These are phyloP conservation scores for Neopelma chrysocephalum DNA, from an alignment of 2,797 vertebrate genomes.

Conservation along the genomic window DNA sequence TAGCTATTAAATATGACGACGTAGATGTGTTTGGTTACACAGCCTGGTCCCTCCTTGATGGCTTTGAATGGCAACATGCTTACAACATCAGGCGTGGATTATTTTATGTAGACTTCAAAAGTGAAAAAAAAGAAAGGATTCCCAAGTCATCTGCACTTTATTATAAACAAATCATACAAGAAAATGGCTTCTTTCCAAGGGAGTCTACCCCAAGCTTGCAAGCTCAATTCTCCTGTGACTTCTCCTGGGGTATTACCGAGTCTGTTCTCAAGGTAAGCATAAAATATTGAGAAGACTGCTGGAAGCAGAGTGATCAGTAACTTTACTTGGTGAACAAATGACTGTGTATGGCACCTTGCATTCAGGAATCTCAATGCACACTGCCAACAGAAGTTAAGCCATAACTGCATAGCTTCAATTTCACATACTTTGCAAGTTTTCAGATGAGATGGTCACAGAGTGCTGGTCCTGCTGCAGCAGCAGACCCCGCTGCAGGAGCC, in stretches of 20 bases:
- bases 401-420: neutral
- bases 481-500: neutral
- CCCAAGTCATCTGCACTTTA: slow-evolving; percentile 91
- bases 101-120: slow-evolving; percentile 89
- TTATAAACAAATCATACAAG: slow-evolving; percentile 83
- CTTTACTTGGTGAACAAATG: neutral
- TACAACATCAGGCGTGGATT: slow-evolving; percentile 86
- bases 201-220: slow-evolving; percentile 63
- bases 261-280: slow-evolving; percentile 86
- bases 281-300: neutral
- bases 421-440: neutral
- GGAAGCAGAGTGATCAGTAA: neutral
- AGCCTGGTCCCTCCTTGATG: slow-evolving; percentile 93
- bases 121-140: slow-evolving; percentile 78
- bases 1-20: slow-evolving; percentile 86
- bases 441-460: neutral
- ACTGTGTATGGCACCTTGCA: rapidly evolving
- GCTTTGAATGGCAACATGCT: slow-evolving; percentile 93
- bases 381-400: neutral
- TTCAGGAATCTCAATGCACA: neutral
- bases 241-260: slow-evolving; percentile 93
- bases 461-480: neutral
- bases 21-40: slow-evolving; percentile 90
- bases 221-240: slow-evolving; percentile 88
- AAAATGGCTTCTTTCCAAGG: slow-evolving; percentile 85